Evolutionary conservation across 2,888 invertebrate species (phyloP).

Genomic region (Xanthia icteritia): DNA sequence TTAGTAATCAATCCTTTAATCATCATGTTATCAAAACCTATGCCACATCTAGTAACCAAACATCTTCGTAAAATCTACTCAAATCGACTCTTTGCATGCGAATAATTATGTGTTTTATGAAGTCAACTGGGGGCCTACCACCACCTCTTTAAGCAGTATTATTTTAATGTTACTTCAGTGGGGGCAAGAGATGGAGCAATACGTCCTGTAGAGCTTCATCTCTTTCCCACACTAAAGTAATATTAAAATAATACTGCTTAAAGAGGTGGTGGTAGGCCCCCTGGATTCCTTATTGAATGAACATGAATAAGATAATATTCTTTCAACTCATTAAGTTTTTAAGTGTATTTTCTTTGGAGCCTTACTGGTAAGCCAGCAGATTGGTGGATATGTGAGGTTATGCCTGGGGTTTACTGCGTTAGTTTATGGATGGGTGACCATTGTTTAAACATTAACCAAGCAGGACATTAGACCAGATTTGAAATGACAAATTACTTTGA

Average conservation of each 20-base stretch:
- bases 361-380: background rate
- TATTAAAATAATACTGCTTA: too few relatives aligned
- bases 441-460: background rate
- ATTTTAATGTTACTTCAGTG: too few relatives aligned
- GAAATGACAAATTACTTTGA: too few relatives aligned
- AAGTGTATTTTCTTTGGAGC: background rate
- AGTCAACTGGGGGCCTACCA: too few relatives aligned
- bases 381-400: background rate
- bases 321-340: background rate
- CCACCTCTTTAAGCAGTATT: too few relatives aligned
- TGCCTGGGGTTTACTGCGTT: background rate
- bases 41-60: conserved; percentile 5
- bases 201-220: too few relatives aligned
- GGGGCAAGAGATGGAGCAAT: too few relatives aligned
- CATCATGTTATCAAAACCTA: background rate
- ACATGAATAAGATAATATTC: background rate
- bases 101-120: conserved; percentile 18
- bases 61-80: conserved; percentile 12
- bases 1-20: too few relatives aligned
- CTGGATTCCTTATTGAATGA: conserved; percentile 3
- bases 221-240: too few relatives aligned
- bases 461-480: too few relatives aligned
- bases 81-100: background rate
- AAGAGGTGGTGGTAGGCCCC: too few relatives aligned
- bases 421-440: background rate